Evolutionary conservation across 2,888 invertebrate species (phyloP).

Genomic region (Acholoe squamosa): DNA sequence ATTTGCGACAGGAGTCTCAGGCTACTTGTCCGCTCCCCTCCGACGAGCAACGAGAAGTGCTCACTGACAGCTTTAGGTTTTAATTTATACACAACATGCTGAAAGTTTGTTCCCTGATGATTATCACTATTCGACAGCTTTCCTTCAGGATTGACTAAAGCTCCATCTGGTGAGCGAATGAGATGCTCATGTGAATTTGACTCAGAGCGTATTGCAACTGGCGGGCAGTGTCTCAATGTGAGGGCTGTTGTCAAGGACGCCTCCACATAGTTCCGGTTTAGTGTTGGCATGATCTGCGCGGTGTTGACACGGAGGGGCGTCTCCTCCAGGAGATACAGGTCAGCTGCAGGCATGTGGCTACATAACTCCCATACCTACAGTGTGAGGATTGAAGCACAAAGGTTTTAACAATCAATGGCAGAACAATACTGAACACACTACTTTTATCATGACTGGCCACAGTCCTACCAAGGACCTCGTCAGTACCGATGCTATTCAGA

Average conservation of each 20-base stretch:
- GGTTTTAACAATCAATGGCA: too few species aligned
- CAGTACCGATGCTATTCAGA: too few species aligned
- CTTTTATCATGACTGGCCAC: neutral
- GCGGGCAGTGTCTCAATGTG: neutral
- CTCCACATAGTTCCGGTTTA: constrained; percentile 31
- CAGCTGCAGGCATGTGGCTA: neutral
- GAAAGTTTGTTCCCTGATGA: neutral
- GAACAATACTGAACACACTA: neutral
- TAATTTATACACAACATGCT: neutral
- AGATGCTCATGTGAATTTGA: neutral
- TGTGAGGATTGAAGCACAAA: neutral
- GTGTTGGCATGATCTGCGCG: constrained; percentile 8
- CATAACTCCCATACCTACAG: constrained; percentile 32
- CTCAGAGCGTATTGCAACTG: neutral
- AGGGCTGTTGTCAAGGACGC: neutral
- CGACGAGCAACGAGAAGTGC: constrained; percentile 11
- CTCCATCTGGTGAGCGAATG: neutral
- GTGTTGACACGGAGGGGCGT: constrained; percentile 1
- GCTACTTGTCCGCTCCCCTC: constrained; percentile 8
- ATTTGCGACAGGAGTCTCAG: neutral
- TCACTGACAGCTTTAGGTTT: neutral
- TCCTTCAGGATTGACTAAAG: neutral
- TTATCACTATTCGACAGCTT: neutral
- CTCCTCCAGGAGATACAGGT: constrained; percentile 15
- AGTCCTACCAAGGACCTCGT: too few species aligned